Evolutionary conservation across 2,888 invertebrate species (phyloP).

Genomic region (Drosophila ezoana): DNA sequence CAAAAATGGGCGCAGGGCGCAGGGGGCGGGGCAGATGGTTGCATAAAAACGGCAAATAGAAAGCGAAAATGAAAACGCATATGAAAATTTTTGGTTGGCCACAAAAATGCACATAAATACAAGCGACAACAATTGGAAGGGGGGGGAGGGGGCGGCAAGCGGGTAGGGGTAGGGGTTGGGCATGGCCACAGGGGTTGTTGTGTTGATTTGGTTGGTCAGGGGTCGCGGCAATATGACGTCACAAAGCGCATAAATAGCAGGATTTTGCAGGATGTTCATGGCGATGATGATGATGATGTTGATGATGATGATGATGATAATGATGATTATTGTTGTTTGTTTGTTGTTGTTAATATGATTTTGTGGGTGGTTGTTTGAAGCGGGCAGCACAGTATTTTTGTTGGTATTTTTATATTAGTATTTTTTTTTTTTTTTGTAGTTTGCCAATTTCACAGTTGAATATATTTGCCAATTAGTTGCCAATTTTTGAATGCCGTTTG

Average conservation of each 20-base stretch:
- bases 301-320: slow-evolving; percentile 35
- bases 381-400: slow-evolving; percentile 31
- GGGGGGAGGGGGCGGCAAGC: too few relatives aligned
- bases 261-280: slow-evolving; percentile 73
- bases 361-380: slow-evolving; percentile 52
- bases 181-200: background rate
- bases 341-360: slow-evolving; percentile 55
- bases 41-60: slow-evolving; percentile 52
- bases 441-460: slow-evolving; percentile 67
- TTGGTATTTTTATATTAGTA: slow-evolving; percentile 21
- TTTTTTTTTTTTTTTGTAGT: slow-evolving; percentile 40
- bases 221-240: slow-evolving; percentile 64
- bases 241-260: slow-evolving; percentile 73
- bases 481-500: slow-evolving; percentile 44
- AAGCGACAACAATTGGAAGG: slow-evolving; percentile 42
- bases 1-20: slow-evolving; percentile 44
- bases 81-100: slow-evolving; percentile 52
- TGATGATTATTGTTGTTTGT: slow-evolving; percentile 36
- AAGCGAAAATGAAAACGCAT: slow-evolving; percentile 73
- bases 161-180: background rate
- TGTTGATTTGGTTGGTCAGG: slow-evolving; percentile 24
- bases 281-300: slow-evolving; percentile 55
- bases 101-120: slow-evolving; percentile 79
- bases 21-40: slow-evolving; percentile 4
- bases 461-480: slow-evolving; percentile 71